Evolutionary conservation across 2,797 vertebrate genomes (phyloP).

Genomic region (Enteromius radiatus): DNA sequence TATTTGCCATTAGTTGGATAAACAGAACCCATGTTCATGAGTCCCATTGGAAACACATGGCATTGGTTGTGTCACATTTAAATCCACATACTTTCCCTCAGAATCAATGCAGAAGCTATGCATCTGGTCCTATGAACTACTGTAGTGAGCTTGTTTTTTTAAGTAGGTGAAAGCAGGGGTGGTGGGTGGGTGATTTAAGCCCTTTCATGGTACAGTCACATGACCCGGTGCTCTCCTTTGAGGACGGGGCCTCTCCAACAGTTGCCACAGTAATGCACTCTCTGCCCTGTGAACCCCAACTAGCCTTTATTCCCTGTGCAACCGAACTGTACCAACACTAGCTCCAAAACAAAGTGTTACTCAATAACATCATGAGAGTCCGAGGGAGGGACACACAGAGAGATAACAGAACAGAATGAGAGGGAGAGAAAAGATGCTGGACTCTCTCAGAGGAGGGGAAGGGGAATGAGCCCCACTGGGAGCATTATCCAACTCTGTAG

Average conservation of each 20-base stretch:
- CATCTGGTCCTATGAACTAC: background rate
- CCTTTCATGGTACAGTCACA: slow-evolving; percentile 67
- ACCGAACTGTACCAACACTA: slow-evolving; percentile 34
- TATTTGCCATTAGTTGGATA: background rate
- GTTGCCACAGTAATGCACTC: slow-evolving; percentile 71
- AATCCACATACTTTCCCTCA: background rate
- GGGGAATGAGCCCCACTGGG: slow-evolving; percentile 51
- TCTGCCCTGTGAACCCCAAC: slow-evolving; percentile 63
- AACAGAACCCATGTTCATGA: background rate
- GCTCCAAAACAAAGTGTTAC: slow-evolving; percentile 45
- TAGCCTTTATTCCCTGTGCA: slow-evolving; percentile 48
- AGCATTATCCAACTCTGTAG: slow-evolving; percentile 56
- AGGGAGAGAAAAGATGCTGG: slow-evolving; percentile 38
- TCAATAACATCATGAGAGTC: slow-evolving; percentile 43
- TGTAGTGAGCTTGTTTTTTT: slow-evolving; percentile 29
- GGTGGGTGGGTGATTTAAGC: slow-evolving; percentile 65
- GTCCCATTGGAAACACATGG: background rate
- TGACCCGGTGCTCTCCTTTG: slow-evolving; percentile 63
- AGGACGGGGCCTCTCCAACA: slow-evolving; percentile 60
- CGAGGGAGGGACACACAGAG: slow-evolving; percentile 30
- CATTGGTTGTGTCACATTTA: background rate
- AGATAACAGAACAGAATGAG: slow-evolving; percentile 43
- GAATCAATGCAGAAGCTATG: background rate
- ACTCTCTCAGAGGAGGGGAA: slow-evolving; percentile 34
- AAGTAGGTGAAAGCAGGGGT: slow-evolving; percentile 57